Conservation (phyloP, 2,888 invertebrate species). For the Colletes collaris region DNA sequence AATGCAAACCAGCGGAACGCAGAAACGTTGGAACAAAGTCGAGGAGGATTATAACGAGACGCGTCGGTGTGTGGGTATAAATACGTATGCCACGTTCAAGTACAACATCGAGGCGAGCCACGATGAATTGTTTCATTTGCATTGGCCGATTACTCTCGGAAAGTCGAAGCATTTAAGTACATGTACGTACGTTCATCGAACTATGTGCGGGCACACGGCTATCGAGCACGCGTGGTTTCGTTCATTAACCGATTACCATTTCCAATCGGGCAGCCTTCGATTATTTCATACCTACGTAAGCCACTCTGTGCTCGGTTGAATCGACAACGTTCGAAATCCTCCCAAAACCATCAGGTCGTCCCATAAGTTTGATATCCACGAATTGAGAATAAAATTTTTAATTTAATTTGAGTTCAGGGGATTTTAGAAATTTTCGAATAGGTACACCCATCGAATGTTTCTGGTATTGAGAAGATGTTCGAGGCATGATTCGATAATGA, state of each 20-base stretch:
- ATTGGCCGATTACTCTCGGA: slow-evolving; percentile 39
- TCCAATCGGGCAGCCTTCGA: slow-evolving; percentile 27
- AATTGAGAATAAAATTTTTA: too few species aligned
- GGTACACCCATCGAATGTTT: too few species aligned
- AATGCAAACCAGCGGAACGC: not conserved
- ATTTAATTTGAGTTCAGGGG: too few species aligned
- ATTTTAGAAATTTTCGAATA: too few species aligned
- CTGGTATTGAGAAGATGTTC: not conserved
- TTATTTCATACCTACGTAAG: slow-evolving; percentile 22
- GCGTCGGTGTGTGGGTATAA: not conserved
- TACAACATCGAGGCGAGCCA: slow-evolving; percentile 30
- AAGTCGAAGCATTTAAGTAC: slow-evolving; percentile 58
- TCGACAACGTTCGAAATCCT: too few species aligned
- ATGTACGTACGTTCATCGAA: slow-evolving; percentile 50
- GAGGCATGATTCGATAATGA: not conserved
- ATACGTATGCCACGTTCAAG: slow-evolving; percentile 24
- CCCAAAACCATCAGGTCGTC: too few species aligned
- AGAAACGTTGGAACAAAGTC: slow-evolving; percentile 1
- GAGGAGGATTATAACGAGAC: too few species aligned
- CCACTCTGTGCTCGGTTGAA: not conserved
- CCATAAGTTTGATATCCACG: too few species aligned
- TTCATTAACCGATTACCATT: slow-evolving; percentile 27
- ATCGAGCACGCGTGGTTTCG: slow-evolving; percentile 26
- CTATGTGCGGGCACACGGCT: slow-evolving; percentile 18
- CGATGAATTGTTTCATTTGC: slow-evolving; percentile 40